Evolutionary conservation across 2,888 invertebrate genomes (phyloP), one percentile per base, ranked within the genome.

Genomic region (Caenorhabditis sp.): DNA sequence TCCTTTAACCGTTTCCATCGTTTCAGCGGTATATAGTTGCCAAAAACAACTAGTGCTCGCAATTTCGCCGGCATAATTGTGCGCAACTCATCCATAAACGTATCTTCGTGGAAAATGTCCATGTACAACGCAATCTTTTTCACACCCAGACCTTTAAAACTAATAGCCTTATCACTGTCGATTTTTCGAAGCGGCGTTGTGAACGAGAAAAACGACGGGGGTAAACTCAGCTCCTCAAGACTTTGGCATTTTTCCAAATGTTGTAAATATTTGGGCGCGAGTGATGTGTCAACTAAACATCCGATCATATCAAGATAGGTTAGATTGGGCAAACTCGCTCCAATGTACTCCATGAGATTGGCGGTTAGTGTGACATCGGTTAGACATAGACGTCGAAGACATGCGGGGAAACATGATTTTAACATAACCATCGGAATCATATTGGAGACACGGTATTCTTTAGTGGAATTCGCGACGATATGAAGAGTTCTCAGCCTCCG

Each of bases 241-340:
- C 21, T 58, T 19, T n/a, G 1, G 19, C 57, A 58, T 36, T 51
- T 58, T 58, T 72, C 71, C 59, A 60, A 23, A 26, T 0, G 31
- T 17, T 14, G 23, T n/a, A 49, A 23, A 24, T 67, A 71, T 58
- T 68, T 71, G 10, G 64, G 66, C 1, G 61, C 69, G 14, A 67
- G 67, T 37, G 58, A 43, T 0, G 77, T 69, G 58, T 74, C 70
- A 6, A 77, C 66, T 4, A 74, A 19, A 43, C 67, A 67, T 36
- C 77, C 77, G 26, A 77, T 74, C 27, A 66, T 50, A 54, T 77
- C 77, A 27, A 77, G 27, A 21, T 58, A 69, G 6, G 27, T 36
- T 24, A 77, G 55, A 26, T 74, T 59, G 10, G 65, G 58, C 12
- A 77, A 54, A 12, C 27, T 26, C 4, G 58, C 19, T 37, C 31